Evolutionary conservation across 2,888 invertebrate genomes (phyloP).

Genomic region (Argynnis bischoffii): DNA sequence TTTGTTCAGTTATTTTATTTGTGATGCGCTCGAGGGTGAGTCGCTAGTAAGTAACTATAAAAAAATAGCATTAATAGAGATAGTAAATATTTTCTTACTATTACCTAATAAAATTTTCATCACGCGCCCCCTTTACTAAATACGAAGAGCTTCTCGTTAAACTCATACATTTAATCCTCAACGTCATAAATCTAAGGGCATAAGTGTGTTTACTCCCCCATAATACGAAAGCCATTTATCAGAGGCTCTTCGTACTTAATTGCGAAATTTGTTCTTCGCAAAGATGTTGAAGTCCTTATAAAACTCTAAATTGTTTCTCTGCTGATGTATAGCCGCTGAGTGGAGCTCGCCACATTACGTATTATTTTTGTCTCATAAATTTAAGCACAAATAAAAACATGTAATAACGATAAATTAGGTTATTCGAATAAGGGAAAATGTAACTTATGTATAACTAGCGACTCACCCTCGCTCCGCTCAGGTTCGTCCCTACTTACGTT

Average conservation of each 20-base stretch:
- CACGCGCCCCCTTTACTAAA: conserved; percentile 3
- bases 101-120: conserved; percentile 6
- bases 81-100: neutral
- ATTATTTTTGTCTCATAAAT: neutral
- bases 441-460: no score
- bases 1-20: no score
- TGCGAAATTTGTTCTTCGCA: conserved; percentile 40
- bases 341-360: conserved; percentile 1
- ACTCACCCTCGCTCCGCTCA: no score
- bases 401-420: no score
- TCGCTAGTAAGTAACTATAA: no score
- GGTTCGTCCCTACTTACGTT: no score
- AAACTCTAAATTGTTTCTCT: conserved; percentile 35
- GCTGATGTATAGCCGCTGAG: conserved; percentile 28
- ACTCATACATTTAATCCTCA: conserved; percentile 15
- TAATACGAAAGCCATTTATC: conserved; percentile 40
- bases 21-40: no score
- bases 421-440: no score
- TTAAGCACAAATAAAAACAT: no score
- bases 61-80: neutral
- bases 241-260: conserved; percentile 40
- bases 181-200: conserved; percentile 17
- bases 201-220: conserved; percentile 35
- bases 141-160: neutral
- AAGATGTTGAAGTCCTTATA: conserved; percentile 35